phyloP scores from a whole-genome alignment of 2,797 vertebrate species.

The Gallirallus australis region DNA sequence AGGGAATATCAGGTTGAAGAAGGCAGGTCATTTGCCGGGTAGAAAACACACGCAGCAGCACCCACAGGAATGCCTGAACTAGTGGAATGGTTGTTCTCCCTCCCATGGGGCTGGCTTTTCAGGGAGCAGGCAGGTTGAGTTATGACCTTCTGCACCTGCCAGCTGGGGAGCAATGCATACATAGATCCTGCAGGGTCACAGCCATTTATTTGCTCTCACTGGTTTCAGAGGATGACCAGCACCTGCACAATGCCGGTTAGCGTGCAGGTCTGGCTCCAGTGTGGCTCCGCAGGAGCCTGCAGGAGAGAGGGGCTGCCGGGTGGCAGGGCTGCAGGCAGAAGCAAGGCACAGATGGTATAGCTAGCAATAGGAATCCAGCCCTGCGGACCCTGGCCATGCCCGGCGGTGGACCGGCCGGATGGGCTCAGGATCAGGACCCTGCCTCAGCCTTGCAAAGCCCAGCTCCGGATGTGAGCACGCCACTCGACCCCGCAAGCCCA shows the following conservation, averaged over 20 bases:
- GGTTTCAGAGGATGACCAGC: not conserved
- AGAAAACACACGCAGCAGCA: rapidly evolving
- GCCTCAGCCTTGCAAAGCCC: not conserved
- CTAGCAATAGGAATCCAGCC: rapidly evolving
- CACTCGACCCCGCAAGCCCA: not conserved
- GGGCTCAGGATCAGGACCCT: too few species aligned
- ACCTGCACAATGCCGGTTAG: rapidly evolving
- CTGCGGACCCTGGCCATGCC: not conserved
- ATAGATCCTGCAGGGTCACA: not conserved
- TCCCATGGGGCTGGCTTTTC: not conserved
- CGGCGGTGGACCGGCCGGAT: too few species aligned
- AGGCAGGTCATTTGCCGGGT: not conserved
- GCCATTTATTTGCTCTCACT: rapidly evolving
- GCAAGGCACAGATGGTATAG: not conserved
- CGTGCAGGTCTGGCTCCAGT: rapidly evolving
- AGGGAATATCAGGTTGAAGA: not conserved
- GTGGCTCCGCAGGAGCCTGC: not conserved
- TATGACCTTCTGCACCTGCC: not conserved
- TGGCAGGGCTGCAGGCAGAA: not conserved
- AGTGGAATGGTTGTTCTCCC: not conserved
- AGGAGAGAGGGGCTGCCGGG: not conserved
- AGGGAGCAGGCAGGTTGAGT: not conserved
- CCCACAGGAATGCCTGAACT: not conserved
- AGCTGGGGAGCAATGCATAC: not conserved
- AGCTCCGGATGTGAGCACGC: too few species aligned